A percentile compares a stretch with the other conserved stretches of the same genome.
phyloP scores from a whole-genome alignment of 2,113 vertebrate genomes.

The Microcebus ravelobensis region DNA sequence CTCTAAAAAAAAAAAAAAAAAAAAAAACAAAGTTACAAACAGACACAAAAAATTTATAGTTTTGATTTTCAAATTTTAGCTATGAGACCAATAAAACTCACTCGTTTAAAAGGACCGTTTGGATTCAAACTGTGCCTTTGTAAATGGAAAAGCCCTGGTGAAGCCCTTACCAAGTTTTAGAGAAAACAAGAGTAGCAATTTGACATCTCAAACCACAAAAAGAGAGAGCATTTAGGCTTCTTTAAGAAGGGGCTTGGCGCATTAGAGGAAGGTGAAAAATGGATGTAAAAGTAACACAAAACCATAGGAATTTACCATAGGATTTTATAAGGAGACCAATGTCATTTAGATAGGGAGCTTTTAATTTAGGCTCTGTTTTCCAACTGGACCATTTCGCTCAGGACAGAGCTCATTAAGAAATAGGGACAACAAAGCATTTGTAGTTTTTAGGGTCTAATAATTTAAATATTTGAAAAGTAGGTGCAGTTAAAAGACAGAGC shows the following conservation, averaged over 20 bases:
- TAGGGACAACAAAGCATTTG: background rate
- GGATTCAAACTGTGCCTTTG: background rate
- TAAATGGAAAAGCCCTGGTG: background rate
- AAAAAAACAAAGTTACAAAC: too few species aligned
- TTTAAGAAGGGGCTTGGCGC: background rate
- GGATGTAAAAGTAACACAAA: background rate
- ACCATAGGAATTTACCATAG: background rate
- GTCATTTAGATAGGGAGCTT: background rate
- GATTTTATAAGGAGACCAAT: background rate
- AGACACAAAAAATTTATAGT: too few species aligned
- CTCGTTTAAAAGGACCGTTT: background rate
- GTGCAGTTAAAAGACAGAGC: background rate
- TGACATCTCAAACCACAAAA: background rate
- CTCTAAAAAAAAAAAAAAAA: too few species aligned
- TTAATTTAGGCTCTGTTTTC: background rate
- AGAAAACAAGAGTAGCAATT: background rate
- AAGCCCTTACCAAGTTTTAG: background rate
- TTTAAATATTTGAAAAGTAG: background rate
- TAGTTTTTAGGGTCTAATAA: background rate
- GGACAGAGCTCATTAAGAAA: background rate
- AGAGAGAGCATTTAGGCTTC: background rate
- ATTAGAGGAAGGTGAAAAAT: background rate
- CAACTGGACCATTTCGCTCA: background rate
- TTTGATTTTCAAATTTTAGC: background rate
- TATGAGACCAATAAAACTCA: background rate